Percentiles rank a stretch among this genome's conserved stretches.
Conservation (phyloP, 2,888 invertebrate species). For the Yponomeuta sedellus region DNA sequence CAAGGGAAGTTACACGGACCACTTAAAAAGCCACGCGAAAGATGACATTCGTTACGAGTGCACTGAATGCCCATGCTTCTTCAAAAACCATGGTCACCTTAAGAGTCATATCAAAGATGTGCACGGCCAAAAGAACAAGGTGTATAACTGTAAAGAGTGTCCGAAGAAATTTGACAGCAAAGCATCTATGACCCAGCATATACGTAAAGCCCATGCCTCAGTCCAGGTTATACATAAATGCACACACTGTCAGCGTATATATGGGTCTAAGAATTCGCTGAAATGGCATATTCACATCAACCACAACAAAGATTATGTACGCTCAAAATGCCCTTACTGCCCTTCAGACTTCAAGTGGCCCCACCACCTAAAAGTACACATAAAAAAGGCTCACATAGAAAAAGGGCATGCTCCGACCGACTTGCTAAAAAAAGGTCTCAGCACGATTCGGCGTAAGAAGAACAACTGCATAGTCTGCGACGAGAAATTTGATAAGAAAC, state of each 20-base stretch:
- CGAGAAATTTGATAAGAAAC: constrained; percentile 13
- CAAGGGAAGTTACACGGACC: constrained; percentile 11
- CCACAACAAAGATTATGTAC: constrained; percentile 15
- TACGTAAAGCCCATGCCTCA: background rate
- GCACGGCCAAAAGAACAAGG: background rate
- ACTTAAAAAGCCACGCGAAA: constrained; percentile 11
- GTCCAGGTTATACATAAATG: background rate
- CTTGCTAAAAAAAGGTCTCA: constrained; percentile 5
- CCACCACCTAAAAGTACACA: constrained; percentile 15
- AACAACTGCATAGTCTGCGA: constrained; percentile 15
- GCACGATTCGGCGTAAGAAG: constrained; percentile 7
- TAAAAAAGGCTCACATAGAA: constrained; percentile 12
- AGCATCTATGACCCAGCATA: background rate
- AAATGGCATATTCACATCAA: constrained; percentile 15
- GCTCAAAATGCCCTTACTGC: constrained; percentile 14
- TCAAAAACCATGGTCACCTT: constrained; percentile 15
- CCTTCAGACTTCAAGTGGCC: constrained; percentile 16
- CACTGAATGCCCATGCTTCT: constrained; percentile 12
- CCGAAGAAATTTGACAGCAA: constrained; percentile 9
- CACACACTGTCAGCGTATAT: constrained; percentile 6
- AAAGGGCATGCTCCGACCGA: constrained; percentile 5
- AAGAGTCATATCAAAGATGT: constrained; percentile 8
- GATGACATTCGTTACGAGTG: constrained; percentile 12
- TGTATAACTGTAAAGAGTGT: constrained; percentile 11
- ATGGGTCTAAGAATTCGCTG: constrained; percentile 9